Evolutionary conservation across 2,888 invertebrate species (phyloP), one percentile per base, ranked within the genome.

Genomic region (Mechanitis messenoides): DNA sequence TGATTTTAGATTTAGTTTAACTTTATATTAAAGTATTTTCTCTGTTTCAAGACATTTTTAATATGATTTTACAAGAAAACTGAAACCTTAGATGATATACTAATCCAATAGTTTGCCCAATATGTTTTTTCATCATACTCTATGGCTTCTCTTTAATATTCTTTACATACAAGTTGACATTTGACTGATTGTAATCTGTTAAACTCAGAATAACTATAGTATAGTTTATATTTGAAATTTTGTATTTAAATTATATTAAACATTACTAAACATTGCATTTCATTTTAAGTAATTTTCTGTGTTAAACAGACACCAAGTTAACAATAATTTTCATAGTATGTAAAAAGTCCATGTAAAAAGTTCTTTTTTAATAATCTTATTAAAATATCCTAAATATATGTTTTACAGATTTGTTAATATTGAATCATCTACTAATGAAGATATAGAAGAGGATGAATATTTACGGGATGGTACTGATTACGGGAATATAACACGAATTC

Each of bases 391-490:
- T 31, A 54, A 54, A 42, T 53, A 33, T 6, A 42, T 55, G 12
- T 12, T 53, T 77, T 85, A 58, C 78, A 92, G 92, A 47, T 93
- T 93, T 74, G 87, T 93, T 56, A 93, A 92, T 74, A 93, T 94
- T 72, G 94, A 94, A 79, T 93, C 94, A 45, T 93, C 94, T 74
- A 92, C 94, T 28, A 92, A 91, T 45, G 90, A 93, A 53, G 92
- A 92, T 42, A 90, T 92, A 54, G 92, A 92, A 66, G 89, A 90
- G 42, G 87, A 89, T 72, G 90, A 87, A 54, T 90, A 89, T 67
- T 77, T 90, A 12, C 73, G 84, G 1, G 90, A 90, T 66, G 90
- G 90, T 6, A 87, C 86, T 1, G 90, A 90, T 68, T 90, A 89
- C 61, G 90, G 91, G 20, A 81, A 90, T 59, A 81, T 87, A 3